Conservation (phyloP, 1,140 invertebrate species). For the Apis dorsata region DNA sequence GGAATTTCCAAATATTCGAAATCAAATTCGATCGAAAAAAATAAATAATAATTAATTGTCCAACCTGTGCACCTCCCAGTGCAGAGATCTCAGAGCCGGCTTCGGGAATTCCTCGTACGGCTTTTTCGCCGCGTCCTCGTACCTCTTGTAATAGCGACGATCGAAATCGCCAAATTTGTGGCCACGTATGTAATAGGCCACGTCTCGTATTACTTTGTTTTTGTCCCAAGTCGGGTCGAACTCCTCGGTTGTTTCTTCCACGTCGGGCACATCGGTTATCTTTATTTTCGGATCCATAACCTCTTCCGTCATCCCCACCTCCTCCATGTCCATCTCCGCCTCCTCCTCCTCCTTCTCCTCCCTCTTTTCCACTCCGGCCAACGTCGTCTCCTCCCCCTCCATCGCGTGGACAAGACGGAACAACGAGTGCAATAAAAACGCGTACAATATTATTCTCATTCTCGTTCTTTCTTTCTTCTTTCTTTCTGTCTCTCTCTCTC, state of each 20-base stretch:
- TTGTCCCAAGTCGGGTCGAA: constrained; percentile 63
- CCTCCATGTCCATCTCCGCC: constrained; percentile 24
- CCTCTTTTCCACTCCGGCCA: background rate
- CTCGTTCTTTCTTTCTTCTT: no score
- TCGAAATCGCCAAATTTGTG: constrained; percentile 85
- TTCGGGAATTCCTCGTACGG: constrained; percentile 80
- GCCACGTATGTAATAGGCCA: constrained; percentile 82
- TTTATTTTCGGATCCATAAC: constrained; percentile 67
- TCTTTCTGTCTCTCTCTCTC: no score
- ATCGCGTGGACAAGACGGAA: background rate
- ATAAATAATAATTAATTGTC: no score
- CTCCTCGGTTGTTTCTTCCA: constrained; percentile 44
- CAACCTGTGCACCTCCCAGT: constrained; percentile 82
- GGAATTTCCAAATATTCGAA: no score
- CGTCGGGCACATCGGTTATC: constrained; percentile 57
- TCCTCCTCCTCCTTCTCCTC: constrained; percentile 5
- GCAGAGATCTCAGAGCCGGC: constrained; percentile 80
- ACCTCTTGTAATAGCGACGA: constrained; percentile 75
- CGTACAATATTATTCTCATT: constrained; percentile 4
- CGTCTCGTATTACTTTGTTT: constrained; percentile 77
- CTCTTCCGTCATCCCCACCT: constrained; percentile 59
- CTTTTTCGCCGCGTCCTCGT: constrained; percentile 57
- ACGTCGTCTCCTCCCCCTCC: background rate
- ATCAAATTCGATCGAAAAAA: no score
- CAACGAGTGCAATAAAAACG: background rate